Evolutionary conservation across 2,888 invertebrate genomes (phyloP), one percentile per base, ranked within the genome.

Genomic region (Griposia aprilina): DNA sequence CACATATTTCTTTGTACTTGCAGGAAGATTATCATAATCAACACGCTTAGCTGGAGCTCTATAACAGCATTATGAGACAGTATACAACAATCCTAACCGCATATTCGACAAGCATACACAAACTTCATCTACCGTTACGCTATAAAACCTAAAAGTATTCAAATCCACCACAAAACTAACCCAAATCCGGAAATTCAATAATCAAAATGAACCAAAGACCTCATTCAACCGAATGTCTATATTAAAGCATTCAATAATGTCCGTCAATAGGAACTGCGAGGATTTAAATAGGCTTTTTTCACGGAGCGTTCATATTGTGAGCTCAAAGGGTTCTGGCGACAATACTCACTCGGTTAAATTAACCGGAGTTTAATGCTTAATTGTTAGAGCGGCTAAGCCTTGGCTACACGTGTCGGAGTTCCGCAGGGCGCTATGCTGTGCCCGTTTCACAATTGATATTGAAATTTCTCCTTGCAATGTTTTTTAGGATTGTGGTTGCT

Each of bases 301-400:
- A 92, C 92, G 90, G 91, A 93, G 91, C 92, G 93, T 92, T 93
- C 91, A 92, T 94, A 95, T 95, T 95, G 94, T 94, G 93, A 92
- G 93, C 92, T 95, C 93, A 95, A 95, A 95, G 95, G 96, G 95
- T 93, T 93, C 92, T 87, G 86, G 94, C 94, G 95, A 95, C 95
- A 95, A 96, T 95, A 93, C 94, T 92, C 93, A 92, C 93, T 91
- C 93, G 92, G 96, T 94, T 96, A 96, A 96, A 96, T 96, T 96
- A 96, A 96, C 95, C 96, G 94, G 93, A 92, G 95, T 94, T 96
- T 96, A 94, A 96, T 94, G 95, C 95, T 96, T 96, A 96, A 96
- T 96, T 96, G 95, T 96, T 93, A 96, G 95, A 94, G 94, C 94
- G 94, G 95, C 95, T 96, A 95, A 96, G 95, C 96, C 92, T 91